These are phyloP conservation scores for Neomorphus geoffroyi DNA, from an alignment of 2,797 vertebrate species.

Conservation along the genomic window DNA sequence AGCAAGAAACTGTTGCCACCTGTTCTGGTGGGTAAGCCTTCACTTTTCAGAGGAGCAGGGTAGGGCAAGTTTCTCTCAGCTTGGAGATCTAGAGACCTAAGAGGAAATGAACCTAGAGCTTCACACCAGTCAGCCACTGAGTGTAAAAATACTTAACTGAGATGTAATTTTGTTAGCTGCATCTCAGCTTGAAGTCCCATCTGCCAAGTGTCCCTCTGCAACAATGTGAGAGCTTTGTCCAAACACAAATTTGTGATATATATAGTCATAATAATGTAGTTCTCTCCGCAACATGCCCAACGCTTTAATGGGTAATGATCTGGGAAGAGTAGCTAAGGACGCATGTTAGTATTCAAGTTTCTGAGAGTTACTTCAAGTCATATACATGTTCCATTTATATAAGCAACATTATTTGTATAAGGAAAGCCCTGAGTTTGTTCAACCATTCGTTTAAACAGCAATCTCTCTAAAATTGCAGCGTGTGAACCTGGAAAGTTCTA, in stretches of 20 bases:
- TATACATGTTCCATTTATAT: background rate
- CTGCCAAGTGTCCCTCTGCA: background rate
- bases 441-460: background rate
- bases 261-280: background rate
- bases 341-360: background rate
- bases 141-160: background rate
- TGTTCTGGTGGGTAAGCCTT: background rate
- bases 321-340: background rate
- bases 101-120: background rate
- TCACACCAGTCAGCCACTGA: background rate
- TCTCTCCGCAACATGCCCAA: background rate
- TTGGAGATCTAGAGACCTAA: background rate
- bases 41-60: background rate
- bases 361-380: background rate
- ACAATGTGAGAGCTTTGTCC: background rate
- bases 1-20: accelerated
- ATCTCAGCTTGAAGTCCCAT: background rate
- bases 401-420: background rate
- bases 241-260: background rate
- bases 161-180: background rate
- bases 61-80: background rate
- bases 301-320: background rate
- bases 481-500: background rate
- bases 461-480: background rate
- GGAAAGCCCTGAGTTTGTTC: background rate